Base-by-base conservation (phyloP, 2,113 vertebrate species). In the Protomyctophum bolini region DNA sequence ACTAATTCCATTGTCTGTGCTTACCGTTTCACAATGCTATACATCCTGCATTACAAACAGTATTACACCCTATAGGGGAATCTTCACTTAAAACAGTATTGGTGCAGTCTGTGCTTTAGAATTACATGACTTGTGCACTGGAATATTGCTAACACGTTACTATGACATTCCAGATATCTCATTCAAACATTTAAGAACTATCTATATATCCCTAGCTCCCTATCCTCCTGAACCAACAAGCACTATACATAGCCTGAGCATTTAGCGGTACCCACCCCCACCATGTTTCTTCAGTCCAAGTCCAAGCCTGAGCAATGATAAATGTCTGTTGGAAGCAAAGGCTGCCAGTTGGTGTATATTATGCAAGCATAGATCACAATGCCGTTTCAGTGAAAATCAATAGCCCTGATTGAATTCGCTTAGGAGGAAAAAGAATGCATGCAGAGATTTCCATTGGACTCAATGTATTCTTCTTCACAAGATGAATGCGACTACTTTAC, bases 321-420 rank as follows among this genome's bases (percentile, higher is more conserved):
- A 75, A 76, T 81, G 68, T 28, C 67, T 73, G 77, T 75, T 59
- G 28, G 51, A 83, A 63, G 0, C n/a, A 55, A 48, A 67, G 21
- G 49, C 74, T 65, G 66, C 29, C 61, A 66, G 75, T 80, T 80
- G 59, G 56, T 80, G 57, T 59, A 49, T 71, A 77, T 77, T 58
- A 82, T 75, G 60, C 73, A 75, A 80, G 58, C 63, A 64, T 45
- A 79, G 61, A 76, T 81, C 70, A 79, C 57, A 58, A 70, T 67
- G 68, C 58, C 56, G 66, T 74, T 76, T 69, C 62, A 76, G 68
- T 60, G 63, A 55, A 70, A 76, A 82, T 87, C 80, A 86, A 79
- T 84, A 61, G 58, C 9, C 9, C 28, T 46, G 15, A 58, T 65
- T 68, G 70, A 64, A 68, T 83, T 66, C 61, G 52, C 29, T 21